Evolutionary conservation across 2,797 vertebrate genomes (phyloP), one percentile per base, ranked within the genome.

Genomic region (Megaceryle alcyon): DNA sequence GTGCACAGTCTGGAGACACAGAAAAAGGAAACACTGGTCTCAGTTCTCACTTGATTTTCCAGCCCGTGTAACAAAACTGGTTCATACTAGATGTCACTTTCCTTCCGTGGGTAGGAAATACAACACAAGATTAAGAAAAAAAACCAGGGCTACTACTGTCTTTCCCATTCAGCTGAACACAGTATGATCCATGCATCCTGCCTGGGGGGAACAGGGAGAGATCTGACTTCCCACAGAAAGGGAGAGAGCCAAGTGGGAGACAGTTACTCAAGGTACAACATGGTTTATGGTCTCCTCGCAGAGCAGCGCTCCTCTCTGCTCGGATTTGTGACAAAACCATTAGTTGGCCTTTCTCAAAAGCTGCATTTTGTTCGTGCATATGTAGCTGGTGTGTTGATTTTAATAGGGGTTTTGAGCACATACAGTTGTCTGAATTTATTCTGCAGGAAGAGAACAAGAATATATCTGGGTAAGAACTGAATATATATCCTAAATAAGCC

Each of bases 401-500:
- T 87, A 86, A 87, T 26, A 81, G 37, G 21, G 18, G 4, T 2
- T 82, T 77, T 90, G 64, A 94, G 68, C 12, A 85, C n/a, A 35
- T 10, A 7, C 33, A 61, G 26, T 54, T 86, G 33, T 71, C 89
- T 88, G 56, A 70, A 90, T 84, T 57, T 92, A 86, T 92, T 88
- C 89, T 85, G 31, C 57, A 86, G 43, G 59, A 94, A 68, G 39
- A 60, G 31, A 94, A 81, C n/a, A 80, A 43, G 82, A 82, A 86
- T 54, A 12, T 73, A 66, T 25, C 68, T 77, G 39, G 22, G 29
- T 90, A 80, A 91, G 77, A 94, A 82, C 12, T 51, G 75, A 94
- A 73, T 90, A 57, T 66, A 71, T 75, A 79, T 49, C 60, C 60
- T 68, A 84, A 94, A 92, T 49, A 96, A 94, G 53, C 35, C 80